Percentiles rank a stretch among this genome's conserved stretches.
phyloP scores from a whole-genome alignment of 2,113 vertebrate species.

The Corvus cornix region DNA sequence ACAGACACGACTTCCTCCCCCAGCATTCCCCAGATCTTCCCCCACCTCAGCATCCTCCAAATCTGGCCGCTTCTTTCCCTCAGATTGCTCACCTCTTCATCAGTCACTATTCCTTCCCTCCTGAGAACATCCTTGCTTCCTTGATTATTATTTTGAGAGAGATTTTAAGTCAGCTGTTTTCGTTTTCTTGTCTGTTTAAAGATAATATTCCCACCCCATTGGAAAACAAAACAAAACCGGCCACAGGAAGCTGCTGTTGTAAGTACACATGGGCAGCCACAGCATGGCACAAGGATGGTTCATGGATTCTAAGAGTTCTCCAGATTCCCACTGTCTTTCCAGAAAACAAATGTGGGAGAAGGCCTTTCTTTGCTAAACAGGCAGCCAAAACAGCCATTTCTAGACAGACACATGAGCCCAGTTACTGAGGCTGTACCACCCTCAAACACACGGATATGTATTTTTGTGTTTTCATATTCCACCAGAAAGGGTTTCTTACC shows the following conservation, averaged over 20 bases:
- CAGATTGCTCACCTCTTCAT: neutral
- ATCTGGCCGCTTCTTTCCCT: neutral
- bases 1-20: neutral
- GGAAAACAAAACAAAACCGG: constrained; percentile 4
- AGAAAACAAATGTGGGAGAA: neutral
- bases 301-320: neutral
- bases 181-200: neutral
- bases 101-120: neutral
- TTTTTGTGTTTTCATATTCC: neutral
- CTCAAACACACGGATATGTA: neutral
- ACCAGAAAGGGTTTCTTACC: neutral
- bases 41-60: neutral
- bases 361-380: neutral
- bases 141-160: neutral
- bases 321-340: neutral
- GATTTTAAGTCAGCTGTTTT: neutral
- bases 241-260: neutral
- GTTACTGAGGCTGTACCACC: neutral
- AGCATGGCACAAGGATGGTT: neutral
- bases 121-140: neutral
- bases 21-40: neutral
- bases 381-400: neutral
- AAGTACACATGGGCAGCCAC: neutral
- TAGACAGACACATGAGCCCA: neutral
- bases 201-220: neutral